Conservation (phyloP, 2,113 vertebrate species). For the Baryphthengus martii region DNA sequence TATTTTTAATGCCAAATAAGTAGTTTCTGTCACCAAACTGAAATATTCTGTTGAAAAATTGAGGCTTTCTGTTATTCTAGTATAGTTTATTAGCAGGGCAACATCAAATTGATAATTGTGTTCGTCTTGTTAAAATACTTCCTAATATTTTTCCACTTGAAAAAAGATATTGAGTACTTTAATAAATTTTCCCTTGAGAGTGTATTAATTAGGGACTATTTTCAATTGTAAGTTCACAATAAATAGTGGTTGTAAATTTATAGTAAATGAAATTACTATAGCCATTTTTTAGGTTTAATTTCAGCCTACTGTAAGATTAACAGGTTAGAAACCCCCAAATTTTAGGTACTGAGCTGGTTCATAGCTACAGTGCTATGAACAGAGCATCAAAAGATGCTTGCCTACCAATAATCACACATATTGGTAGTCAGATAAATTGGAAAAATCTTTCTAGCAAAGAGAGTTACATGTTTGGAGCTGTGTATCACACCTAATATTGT, state of each 20-base stretch:
- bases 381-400: neutral
- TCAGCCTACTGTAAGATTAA: neutral
- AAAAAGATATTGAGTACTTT: neutral
- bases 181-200: neutral
- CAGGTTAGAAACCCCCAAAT: neutral
- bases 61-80: neutral
- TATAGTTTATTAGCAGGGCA: neutral
- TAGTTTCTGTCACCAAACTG: neutral
- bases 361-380: neutral
- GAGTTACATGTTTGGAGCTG: accelerated
- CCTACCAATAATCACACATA: neutral
- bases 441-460: neutral
- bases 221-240: neutral
- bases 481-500: neutral
- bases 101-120: neutral
- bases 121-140: neutral
- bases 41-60: neutral
- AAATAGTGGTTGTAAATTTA: neutral
- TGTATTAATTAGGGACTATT: neutral
- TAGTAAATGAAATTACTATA: neutral
- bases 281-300: neutral
- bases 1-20: neutral
- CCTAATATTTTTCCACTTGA: neutral
- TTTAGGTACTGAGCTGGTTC: neutral
- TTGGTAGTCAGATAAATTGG: neutral